These are phyloP conservation scores for Eurytoma adleriae DNA, from an alignment of 2,888 invertebrate species.

Conservation along the genomic window DNA sequence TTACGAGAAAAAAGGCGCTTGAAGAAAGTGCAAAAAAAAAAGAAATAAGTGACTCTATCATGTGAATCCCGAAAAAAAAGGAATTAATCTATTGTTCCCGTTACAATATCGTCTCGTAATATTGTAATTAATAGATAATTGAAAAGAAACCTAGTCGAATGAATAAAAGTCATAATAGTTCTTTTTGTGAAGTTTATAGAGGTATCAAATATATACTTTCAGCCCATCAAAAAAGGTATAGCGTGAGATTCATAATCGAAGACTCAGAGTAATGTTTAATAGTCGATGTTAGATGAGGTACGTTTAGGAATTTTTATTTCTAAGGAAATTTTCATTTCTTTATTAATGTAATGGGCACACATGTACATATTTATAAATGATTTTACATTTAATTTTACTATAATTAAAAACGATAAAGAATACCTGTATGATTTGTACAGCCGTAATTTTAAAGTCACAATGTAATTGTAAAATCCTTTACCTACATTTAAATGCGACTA, in stretches of 20 bases:
- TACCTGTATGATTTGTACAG: constrained; percentile 55
- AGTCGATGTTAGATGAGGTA: constrained; percentile 44
- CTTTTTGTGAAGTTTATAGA: constrained; percentile 26
- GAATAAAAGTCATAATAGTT: constrained; percentile 58
- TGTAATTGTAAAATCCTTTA: constrained; percentile 53
- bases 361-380: constrained; percentile 55
- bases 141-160: constrained; percentile 56
- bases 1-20: not conserved
- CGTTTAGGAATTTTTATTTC: constrained; percentile 22
- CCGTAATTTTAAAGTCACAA: constrained; percentile 51
- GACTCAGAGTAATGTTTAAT: constrained; percentile 42
- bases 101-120: constrained; percentile 50
- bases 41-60: constrained; percentile 36
- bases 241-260: constrained; percentile 39
- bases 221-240: constrained; percentile 41
- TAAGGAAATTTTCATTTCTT: constrained; percentile 14
- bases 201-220: constrained; percentile 42
- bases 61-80: constrained; percentile 12
- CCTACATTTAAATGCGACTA: constrained; percentile 40
- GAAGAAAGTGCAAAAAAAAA: constrained; percentile 27
- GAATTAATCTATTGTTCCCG: constrained; percentile 34
- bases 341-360: constrained; percentile 45
- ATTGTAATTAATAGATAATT: constrained; percentile 55
- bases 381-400: constrained; percentile 27
- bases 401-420: constrained; percentile 27